phyloP scores from a whole-genome alignment of 2,888 invertebrate genomes.

The Uropetala carovei region DNA sequence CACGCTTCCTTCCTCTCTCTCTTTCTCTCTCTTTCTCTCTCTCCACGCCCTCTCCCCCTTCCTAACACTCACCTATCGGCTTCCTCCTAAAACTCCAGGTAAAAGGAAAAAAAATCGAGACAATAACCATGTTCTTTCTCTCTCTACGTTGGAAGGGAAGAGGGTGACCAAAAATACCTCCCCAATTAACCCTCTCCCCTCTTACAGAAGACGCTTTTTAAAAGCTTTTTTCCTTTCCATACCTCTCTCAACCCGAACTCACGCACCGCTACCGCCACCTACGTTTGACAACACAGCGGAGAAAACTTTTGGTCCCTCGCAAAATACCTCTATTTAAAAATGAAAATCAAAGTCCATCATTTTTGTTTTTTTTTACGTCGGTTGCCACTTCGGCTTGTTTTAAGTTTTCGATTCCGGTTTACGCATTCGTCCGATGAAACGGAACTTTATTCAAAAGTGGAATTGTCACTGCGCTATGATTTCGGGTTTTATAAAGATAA shows the following conservation, averaged over 20 bases:
- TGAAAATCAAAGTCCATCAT: slow-evolving; percentile 16
- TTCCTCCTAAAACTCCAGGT: not conserved
- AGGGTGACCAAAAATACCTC: not conserved
- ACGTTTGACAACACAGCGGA: not conserved
- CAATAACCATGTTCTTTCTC: not conserved
- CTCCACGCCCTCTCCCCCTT: not conserved
- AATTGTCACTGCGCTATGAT: not conserved
- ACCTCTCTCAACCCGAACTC: not conserved
- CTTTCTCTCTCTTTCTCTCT: not conserved
- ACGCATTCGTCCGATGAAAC: not conserved
- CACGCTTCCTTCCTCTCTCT: not conserved
- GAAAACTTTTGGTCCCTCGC: not conserved
- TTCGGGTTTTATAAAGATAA: too few species aligned
- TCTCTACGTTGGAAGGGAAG: not conserved
- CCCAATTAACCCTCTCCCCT: not conserved
- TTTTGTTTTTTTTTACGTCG: not conserved
- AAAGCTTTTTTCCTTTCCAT: not conserved
- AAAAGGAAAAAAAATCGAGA: not conserved
- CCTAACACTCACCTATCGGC: not conserved
- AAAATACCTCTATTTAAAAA: not conserved
- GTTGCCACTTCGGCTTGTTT: not conserved
- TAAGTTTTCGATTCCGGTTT: not conserved
- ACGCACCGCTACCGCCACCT: not conserved
- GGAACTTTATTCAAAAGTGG: not conserved
- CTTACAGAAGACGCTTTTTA: not conserved